Conservation (phyloP, 2,113 vertebrate species). For the Amazona vittata region DNA sequence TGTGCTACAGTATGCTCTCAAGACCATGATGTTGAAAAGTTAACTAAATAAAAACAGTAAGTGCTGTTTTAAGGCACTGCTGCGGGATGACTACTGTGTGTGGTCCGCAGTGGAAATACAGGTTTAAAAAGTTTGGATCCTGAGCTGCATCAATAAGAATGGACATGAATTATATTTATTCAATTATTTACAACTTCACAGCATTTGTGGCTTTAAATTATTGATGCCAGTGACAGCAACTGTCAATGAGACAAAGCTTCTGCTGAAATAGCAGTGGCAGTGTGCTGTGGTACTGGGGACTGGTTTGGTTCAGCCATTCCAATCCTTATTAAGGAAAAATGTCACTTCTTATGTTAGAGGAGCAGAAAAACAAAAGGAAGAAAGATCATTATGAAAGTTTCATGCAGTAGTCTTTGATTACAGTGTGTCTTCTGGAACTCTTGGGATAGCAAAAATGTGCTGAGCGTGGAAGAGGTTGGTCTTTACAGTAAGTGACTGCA, state of each 20-base stretch:
- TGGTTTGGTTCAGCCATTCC: neutral
- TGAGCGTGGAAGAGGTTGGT: neutral
- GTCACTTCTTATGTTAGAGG: neutral
- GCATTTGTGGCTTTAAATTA: constrained; percentile 58
- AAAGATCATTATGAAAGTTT: constrained; percentile 1
- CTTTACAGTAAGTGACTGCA: neutral
- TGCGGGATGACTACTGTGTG: neutral
- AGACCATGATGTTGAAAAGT: neutral
- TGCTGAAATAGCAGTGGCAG: neutral
- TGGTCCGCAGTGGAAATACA: neutral
- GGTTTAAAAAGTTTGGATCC: constrained; percentile 21
- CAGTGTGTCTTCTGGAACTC: neutral
- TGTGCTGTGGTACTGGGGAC: neutral
- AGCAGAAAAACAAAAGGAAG: neutral
- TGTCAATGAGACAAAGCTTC: constrained; percentile 47
- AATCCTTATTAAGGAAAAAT: neutral
- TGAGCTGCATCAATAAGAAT: neutral
- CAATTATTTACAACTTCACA: constrained; percentile 64
- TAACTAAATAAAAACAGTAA: constrained; percentile 3
- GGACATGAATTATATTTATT: constrained; percentile 44
- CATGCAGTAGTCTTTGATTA: constrained; percentile 5
- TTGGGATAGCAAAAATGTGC: neutral
- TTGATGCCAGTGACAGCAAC: constrained; percentile 46
- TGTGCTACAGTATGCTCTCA: neutral
- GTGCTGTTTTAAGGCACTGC: neutral